These are phyloP conservation scores for Aphidoletes aphidimyza DNA, from an alignment of 2,888 invertebrate species.

Conservation along the genomic window DNA sequence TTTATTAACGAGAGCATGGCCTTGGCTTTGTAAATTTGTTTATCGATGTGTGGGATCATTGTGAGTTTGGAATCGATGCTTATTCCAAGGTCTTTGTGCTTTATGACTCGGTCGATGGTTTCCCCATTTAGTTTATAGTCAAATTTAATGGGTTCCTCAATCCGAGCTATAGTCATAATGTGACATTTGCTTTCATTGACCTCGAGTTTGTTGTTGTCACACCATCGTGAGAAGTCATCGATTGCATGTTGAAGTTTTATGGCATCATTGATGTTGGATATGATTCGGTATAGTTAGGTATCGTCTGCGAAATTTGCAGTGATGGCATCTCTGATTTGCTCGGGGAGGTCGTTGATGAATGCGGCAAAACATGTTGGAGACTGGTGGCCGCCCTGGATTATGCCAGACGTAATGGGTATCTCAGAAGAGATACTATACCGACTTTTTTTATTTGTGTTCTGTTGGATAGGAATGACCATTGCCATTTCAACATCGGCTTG, in stretches of 20 bases:
- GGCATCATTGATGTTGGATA: background rate
- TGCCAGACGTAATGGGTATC: background rate
- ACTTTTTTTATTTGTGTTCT: background rate
- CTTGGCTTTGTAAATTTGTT: background rate
- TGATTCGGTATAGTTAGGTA: background rate
- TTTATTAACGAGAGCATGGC: background rate
- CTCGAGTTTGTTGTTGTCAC: background rate
- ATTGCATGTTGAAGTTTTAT: background rate
- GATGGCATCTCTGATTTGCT: background rate
- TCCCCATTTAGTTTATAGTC: background rate
- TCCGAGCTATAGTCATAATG: background rate
- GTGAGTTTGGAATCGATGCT: background rate
- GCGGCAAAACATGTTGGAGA: background rate
- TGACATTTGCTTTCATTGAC: background rate
- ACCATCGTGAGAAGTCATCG: background rate
- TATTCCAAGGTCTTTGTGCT: background rate
- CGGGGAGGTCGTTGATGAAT: background rate
- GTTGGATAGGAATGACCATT: background rate
- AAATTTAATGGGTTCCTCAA: background rate
- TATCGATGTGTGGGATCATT: background rate
- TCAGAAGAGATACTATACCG: background rate
- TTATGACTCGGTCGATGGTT: background rate
- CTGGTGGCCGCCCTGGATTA: conserved; percentile 8
- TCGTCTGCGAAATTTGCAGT: background rate
- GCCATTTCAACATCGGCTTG: background rate